These are phyloP conservation scores for Blastobasis lacticolella DNA, from an alignment of 2,888 invertebrate genomes.

Conservation along the genomic window DNA sequence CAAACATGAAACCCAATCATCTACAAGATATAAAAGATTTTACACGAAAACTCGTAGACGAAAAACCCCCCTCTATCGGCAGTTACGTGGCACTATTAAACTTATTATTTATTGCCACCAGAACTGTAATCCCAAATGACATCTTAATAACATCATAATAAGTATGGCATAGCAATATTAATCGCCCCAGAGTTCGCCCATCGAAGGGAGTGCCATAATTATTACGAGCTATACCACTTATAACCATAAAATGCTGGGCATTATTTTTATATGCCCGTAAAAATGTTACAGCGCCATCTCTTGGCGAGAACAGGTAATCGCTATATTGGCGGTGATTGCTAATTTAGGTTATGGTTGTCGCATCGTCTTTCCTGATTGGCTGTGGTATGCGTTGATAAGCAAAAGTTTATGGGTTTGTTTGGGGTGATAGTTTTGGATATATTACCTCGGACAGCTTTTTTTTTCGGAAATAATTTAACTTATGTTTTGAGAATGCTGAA, in stretches of 20 bases:
- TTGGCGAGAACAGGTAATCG: conserved; percentile 5
- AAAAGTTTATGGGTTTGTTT: no score
- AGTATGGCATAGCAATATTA: conserved; percentile 5
- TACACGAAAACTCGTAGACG: no score
- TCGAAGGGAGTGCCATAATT: conserved; percentile 9
- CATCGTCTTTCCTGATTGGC: no score
- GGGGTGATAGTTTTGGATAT: no score
- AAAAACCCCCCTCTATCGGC: no score
- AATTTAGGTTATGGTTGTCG: not conserved
- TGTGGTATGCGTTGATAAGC: no score
- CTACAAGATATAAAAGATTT: not conserved
- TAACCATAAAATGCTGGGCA: conserved; percentile 11
- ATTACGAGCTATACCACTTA: conserved; percentile 10
- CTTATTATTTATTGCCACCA: not conserved
- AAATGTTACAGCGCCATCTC: conserved; percentile 6
- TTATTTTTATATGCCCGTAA: conserved; percentile 14
- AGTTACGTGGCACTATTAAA: no score
- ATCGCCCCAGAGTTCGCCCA: not conserved
- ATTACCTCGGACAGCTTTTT: no score
- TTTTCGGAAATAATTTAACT: no score
- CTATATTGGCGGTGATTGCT: conserved; percentile 1
- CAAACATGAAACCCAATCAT: not conserved
- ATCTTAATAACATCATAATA: conserved; percentile 5
- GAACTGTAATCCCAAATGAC: not conserved
- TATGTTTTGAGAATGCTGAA: no score